Evolutionary conservation across 2,888 invertebrate genomes (phyloP).

Genomic region (Aspidiotus rigidus): DNA sequence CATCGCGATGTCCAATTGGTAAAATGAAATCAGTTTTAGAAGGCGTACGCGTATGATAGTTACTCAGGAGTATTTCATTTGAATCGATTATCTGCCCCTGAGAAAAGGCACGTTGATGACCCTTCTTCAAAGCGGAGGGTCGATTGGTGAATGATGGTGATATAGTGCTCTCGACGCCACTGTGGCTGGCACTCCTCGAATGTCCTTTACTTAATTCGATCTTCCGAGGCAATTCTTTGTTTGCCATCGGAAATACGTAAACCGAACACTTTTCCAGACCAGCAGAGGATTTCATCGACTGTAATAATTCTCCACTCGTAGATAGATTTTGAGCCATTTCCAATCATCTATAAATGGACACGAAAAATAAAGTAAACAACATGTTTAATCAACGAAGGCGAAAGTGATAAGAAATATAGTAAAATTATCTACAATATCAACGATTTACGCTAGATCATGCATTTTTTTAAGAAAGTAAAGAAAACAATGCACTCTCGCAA

Average conservation of each 20-base stretch:
- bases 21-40: slow-evolving; percentile 83
- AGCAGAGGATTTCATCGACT: slow-evolving; percentile 30
- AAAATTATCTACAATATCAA: too few relatives aligned
- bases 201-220: slow-evolving; percentile 46
- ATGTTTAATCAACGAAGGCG: too few relatives aligned
- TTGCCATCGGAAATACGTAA: slow-evolving; percentile 29
- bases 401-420: too few relatives aligned
- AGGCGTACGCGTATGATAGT: slow-evolving; percentile 69
- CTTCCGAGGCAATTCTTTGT: slow-evolving; percentile 29
- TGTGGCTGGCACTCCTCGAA: slow-evolving; percentile 76
- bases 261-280: slow-evolving; percentile 31
- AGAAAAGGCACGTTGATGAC: slow-evolving; percentile 76
- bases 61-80: slow-evolving; percentile 38
- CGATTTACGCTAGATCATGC: slow-evolving; percentile 8
- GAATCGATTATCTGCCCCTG: slow-evolving; percentile 72
- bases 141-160: slow-evolving; percentile 46
- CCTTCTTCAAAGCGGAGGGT: slow-evolving; percentile 61
- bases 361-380: too few relatives aligned
- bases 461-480: neutral
- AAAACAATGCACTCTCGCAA: too few relatives aligned
- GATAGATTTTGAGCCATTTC: slow-evolving; percentile 27
- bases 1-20: slow-evolving; percentile 74
- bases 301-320: slow-evolving; percentile 31
- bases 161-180: slow-evolving; percentile 51
- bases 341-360: slow-evolving; percentile 10